A percentile compares a stretch with the other conserved stretches of the same genome.
Evolutionary conservation across 2,888 invertebrate species (phyloP).

Genomic region (Gasteruption jaculator): DNA sequence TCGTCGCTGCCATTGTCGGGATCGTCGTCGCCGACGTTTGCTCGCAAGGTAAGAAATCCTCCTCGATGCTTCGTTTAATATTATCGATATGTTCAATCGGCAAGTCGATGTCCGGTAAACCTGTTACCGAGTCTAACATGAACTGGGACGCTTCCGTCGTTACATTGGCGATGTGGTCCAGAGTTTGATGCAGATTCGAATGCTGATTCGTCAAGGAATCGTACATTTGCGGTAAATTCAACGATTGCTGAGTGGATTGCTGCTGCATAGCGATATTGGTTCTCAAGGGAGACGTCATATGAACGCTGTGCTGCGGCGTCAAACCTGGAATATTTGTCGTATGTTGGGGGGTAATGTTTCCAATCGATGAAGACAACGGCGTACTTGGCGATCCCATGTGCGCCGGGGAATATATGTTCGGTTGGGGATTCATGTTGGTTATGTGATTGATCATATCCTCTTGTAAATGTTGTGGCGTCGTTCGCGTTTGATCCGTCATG

Average conservation of each 20-base stretch:
- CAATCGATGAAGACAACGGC: conserved; percentile 32
- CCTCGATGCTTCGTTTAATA: conserved; percentile 30
- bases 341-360: conserved; percentile 38
- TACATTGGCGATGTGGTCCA: conserved; percentile 32
- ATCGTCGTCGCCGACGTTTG: conserved; percentile 25
- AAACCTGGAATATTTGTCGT: conserved; percentile 28
- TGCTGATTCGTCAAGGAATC: conserved; percentile 43
- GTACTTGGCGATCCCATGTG: conserved; percentile 44
- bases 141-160: conserved; percentile 41
- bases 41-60: conserved; percentile 22
- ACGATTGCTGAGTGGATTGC: conserved; percentile 24
- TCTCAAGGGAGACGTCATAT: conserved; percentile 38
- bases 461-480: conserved; percentile 43
- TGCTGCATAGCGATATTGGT: conserved; percentile 30
- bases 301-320: conserved; percentile 37
- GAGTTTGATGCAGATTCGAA: conserved; percentile 32
- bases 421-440: conserved; percentile 37
- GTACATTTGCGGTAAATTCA: conserved; percentile 38
- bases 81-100: conserved; percentile 40
- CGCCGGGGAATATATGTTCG: conserved; percentile 47
- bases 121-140: conserved; percentile 40
- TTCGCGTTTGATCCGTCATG: conserved; percentile 46
- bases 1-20: no score
- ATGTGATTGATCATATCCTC: conserved; percentile 40
- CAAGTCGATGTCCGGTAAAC: conserved; percentile 45